phyloP scores from a whole-genome alignment of 2,888 invertebrate species.

The Euplexia lucipara region DNA sequence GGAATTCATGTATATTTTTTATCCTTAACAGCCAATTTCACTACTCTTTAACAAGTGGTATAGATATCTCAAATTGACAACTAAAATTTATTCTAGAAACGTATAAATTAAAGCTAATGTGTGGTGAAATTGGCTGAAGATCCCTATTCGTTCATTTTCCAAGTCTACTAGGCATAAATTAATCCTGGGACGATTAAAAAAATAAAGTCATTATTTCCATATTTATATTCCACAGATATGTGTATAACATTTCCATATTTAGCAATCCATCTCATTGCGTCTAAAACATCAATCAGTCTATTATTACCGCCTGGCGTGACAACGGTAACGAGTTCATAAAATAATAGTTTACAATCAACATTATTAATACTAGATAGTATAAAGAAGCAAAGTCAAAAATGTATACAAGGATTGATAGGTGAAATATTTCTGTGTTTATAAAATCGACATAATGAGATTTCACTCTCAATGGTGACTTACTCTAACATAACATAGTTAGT shows the following conservation, averaged over 20 bases:
- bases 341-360: slow-evolving; percentile 61
- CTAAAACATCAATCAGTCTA: slow-evolving; percentile 71
- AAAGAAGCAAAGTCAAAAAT: slow-evolving; percentile 37
- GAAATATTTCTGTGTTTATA: slow-evolving; percentile 44
- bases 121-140: slow-evolving; percentile 51
- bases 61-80: slow-evolving; percentile 40
- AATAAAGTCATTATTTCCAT: slow-evolving; percentile 71
- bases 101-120: slow-evolving; percentile 18
- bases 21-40: slow-evolving; percentile 56
- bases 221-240: slow-evolving; percentile 79
- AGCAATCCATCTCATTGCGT: slow-evolving; percentile 67
- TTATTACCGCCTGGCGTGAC: slow-evolving; percentile 48
- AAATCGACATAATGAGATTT: slow-evolving; percentile 65
- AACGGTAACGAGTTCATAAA: slow-evolving; percentile 60
- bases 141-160: slow-evolving; percentile 24
- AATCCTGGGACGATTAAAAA: slow-evolving; percentile 57
- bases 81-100: slow-evolving; percentile 34
- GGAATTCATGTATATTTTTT: slow-evolving; percentile 79
- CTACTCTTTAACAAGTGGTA: slow-evolving; percentile 29
- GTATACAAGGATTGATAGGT: slow-evolving; percentile 27
- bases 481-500: slow-evolving; percentile 57
- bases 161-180: slow-evolving; percentile 32
- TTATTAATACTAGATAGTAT: slow-evolving; percentile 50
- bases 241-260: slow-evolving; percentile 74
- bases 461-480: slow-evolving; percentile 63